Conservation (phyloP, 2,888 invertebrate species). For the Tipula confusa region DNA sequence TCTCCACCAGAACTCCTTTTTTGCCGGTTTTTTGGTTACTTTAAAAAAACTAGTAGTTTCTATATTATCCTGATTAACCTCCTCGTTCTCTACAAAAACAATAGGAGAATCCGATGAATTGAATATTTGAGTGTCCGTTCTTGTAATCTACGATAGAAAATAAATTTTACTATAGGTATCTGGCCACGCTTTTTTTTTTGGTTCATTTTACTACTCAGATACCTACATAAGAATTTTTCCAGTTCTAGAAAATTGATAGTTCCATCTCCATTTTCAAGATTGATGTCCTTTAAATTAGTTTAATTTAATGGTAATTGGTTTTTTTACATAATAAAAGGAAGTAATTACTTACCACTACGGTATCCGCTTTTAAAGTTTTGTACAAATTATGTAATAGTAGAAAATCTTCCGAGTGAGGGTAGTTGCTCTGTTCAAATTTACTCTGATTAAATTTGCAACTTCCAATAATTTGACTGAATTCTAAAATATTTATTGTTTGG, state of each 20-base stretch:
- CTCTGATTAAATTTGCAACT: neutral
- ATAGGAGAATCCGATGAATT: no score
- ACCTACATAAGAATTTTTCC: no score
- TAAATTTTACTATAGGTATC: neutral
- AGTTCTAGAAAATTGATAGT: neutral
- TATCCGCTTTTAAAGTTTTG: neutral
- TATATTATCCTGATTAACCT: no score
- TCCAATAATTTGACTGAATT: neutral
- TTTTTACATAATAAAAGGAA: neutral
- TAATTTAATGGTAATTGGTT: no score
- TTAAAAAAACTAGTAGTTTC: neutral
- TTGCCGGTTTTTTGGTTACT: neutral
- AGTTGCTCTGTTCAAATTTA: neutral
- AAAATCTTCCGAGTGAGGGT: neutral
- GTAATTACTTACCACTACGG: neutral
- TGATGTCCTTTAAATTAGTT: no score
- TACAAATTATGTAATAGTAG: neutral
- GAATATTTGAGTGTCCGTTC: neutral
- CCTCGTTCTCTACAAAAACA: no score
- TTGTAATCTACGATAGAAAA: neutral
- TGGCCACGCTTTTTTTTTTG: neutral
- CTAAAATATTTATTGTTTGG: no score
- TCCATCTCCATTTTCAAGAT: no score
- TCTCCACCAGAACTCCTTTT: neutral
- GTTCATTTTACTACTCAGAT: no score